Percentiles rank a stretch among this genome's conserved stretches.
These are phyloP conservation scores for Crotalus horridus DNA, from an alignment of 2,113 vertebrate species.

Conservation along the genomic window DNA sequence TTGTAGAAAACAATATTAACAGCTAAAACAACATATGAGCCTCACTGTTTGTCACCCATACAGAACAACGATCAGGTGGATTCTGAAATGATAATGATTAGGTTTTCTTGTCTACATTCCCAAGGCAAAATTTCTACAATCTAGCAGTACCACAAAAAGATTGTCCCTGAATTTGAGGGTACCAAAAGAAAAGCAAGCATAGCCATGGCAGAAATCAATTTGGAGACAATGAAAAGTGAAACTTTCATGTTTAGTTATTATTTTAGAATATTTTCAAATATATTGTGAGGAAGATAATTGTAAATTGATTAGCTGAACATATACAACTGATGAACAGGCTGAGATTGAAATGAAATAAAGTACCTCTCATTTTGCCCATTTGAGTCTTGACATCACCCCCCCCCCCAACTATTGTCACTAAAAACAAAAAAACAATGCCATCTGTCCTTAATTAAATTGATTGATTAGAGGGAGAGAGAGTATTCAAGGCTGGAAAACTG, in stretches of 20 bases:
- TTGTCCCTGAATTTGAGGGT: neutral
- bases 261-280: neutral
- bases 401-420: neutral
- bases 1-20: neutral
- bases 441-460: slow-evolving; percentile 38
- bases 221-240: neutral
- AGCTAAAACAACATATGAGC: neutral
- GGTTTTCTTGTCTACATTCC: neutral
- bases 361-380: neutral
- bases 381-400: neutral
- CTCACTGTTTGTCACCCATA: neutral
- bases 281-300: neutral
- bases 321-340: neutral
- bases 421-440: neutral
- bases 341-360: neutral
- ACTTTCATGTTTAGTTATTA: no score
- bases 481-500: slow-evolving; percentile 8
- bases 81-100: neutral
- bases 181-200: neutral
- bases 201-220: neutral
- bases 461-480: slow-evolving; percentile 27
- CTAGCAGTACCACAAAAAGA: neutral
- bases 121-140: neutral
- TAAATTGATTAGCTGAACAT: neutral
- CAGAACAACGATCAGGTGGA: neutral